phyloP scores from a whole-genome alignment of 2,797 vertebrate species.

The Steatocranus sp. region DNA sequence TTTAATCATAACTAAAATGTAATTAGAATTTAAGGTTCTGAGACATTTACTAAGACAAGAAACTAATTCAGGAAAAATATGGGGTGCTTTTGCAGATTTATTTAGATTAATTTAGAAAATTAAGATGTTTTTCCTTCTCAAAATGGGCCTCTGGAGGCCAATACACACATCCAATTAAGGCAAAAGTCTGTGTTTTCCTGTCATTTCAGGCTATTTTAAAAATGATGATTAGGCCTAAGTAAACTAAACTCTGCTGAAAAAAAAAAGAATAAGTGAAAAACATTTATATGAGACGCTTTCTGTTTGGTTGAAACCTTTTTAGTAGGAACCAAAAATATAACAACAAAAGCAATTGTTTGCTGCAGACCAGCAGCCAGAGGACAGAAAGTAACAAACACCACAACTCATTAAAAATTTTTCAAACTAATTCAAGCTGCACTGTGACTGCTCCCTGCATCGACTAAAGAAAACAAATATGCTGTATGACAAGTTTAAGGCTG shows the following conservation, averaged over 20 bases:
- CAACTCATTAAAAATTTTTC: accelerated
- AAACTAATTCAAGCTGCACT: not conserved
- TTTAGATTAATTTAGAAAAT: not conserved
- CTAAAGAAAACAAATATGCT: not conserved
- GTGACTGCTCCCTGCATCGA: not conserved
- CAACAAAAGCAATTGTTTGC: not conserved
- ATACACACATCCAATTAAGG: not conserved
- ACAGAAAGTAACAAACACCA: not conserved
- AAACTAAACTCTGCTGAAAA: not conserved
- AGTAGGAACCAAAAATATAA: not conserved
- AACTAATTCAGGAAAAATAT: not conserved
- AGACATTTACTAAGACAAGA: not conserved
- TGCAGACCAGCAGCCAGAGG: not conserved
- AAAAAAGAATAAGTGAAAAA: not conserved
- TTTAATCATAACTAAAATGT: not conserved
- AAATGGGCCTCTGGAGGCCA: not conserved
- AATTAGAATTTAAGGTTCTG: not conserved
- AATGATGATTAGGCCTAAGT: not conserved
- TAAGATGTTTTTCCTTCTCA: not conserved
- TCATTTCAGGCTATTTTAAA: not conserved
- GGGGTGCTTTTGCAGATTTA: not conserved
- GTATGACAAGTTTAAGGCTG: not conserved
- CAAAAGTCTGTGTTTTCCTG: not conserved
- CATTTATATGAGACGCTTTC: not conserved
- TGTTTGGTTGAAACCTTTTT: not conserved